Conservation (phyloP, 2,797 vertebrate species). For the Malacoctenus gilli region DNA sequence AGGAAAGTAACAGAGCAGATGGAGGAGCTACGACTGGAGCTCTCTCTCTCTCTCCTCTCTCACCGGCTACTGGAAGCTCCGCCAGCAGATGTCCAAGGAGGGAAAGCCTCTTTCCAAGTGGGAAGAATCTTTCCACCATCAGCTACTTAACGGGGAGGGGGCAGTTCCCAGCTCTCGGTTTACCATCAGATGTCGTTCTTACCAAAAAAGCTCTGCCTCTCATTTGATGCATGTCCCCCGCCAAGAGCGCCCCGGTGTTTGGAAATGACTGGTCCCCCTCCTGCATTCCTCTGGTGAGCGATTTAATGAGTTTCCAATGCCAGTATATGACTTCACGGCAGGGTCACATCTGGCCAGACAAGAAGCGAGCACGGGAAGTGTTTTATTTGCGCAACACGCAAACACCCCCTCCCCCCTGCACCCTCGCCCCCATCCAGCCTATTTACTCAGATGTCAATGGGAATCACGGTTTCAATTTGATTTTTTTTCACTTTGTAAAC, state of each 20-base stretch:
- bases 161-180: conserved; percentile 89
- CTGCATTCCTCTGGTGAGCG: conserved; percentile 84
- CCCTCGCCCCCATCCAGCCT: neutral
- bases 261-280: conserved; percentile 82
- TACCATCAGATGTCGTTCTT: conserved; percentile 85
- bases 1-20: conserved; percentile 45
- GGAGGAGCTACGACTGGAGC: conserved; percentile 65
- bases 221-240: conserved; percentile 78
- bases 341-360: conserved; percentile 25
- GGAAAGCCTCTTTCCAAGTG: conserved; percentile 88
- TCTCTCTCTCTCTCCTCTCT: conserved; percentile 70
- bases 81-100: conserved; percentile 82
- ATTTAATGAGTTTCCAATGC: conserved; percentile 51
- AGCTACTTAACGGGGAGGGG: conserved; percentile 97
- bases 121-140: conserved; percentile 89
- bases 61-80: conserved; percentile 72
- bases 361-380: conserved; percentile 3
- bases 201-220: conserved; percentile 89
- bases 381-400: conserved; percentile 23
- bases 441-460: conserved; percentile 14
- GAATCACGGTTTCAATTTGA: neutral
- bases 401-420: too few species aligned
- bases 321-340: conserved; percentile 44
- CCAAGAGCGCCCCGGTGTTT: conserved; percentile 65
- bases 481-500: neutral